Percentiles rank a stretch among this genome's conserved stretches.
These are phyloP conservation scores for Merodon equestris DNA, from an alignment of 2,888 invertebrate genomes.

Conservation along the genomic window DNA sequence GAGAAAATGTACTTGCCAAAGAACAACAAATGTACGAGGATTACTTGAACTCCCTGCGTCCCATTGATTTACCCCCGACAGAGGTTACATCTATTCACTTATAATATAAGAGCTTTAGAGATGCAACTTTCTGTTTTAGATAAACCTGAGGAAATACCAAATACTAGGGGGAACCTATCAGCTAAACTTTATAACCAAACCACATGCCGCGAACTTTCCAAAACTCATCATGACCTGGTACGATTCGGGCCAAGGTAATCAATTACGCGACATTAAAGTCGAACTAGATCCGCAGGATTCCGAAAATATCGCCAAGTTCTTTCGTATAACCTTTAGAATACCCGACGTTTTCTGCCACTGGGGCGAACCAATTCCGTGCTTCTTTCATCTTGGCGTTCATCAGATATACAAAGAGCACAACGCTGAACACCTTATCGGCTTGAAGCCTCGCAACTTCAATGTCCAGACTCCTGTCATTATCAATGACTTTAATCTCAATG, in stretches of 20 bases:
- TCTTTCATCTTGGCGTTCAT: conserved; percentile 69
- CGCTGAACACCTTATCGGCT: not conserved
- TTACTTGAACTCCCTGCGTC: conserved; percentile 70
- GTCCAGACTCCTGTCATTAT: conserved; percentile 52
- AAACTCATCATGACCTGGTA: conserved; percentile 74
- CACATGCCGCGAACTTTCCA: conserved; percentile 70
- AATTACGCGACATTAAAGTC: conserved; percentile 57
- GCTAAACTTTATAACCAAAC: conserved; percentile 72
- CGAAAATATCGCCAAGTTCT: conserved; percentile 69
- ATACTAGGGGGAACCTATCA: conserved; percentile 76
- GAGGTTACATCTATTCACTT: conserved; percentile 70
- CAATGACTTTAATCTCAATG: conserved; percentile 62
- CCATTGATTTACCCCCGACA: conserved; percentile 66
- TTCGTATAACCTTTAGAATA: conserved; percentile 72
- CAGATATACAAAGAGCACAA: too few relatives aligned
- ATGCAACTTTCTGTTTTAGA: conserved; percentile 65
- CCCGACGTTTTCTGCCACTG: conserved; percentile 72
- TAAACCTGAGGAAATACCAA: conserved; percentile 73
- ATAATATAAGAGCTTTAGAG: not conserved
- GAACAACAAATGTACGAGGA: conserved; percentile 62
- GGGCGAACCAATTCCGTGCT: conserved; percentile 73
- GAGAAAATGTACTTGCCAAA: conserved; percentile 68
- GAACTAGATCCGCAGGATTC: not conserved
- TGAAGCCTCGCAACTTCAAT: not conserved
- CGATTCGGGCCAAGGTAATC: conserved; percentile 68